Evolutionary conservation across 1,140 invertebrate species (phyloP).

Genomic region (Halyomorpha halys): DNA sequence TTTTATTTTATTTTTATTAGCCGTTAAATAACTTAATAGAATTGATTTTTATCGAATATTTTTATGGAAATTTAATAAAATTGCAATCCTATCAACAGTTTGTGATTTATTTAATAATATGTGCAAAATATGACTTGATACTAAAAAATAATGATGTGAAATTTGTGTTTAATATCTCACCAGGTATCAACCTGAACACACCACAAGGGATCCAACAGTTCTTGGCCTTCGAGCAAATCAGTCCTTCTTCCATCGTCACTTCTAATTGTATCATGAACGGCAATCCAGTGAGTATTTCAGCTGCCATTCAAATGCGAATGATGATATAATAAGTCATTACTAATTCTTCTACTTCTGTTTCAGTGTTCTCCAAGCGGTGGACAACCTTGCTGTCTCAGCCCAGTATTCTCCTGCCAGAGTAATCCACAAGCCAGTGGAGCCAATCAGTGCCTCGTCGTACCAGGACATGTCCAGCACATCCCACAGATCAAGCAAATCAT

Average conservation of each 20-base stretch:
- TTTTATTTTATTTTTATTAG: too few species aligned
- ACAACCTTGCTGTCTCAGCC: slow-evolving; percentile 13
- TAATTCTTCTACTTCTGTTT: too few species aligned
- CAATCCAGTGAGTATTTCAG: not conserved
- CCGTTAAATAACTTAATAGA: too few species aligned
- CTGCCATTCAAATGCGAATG: too few species aligned
- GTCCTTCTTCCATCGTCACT: not conserved
- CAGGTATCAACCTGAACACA: not conserved
- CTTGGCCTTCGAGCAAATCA: not conserved
- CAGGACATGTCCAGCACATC: not conserved
- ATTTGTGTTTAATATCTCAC: too few species aligned
- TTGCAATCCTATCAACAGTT: too few species aligned
- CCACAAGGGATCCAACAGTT: not conserved
- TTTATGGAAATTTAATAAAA: too few species aligned
- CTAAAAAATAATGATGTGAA: too few species aligned
- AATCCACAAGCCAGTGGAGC: not conserved
- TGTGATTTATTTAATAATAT: too few species aligned
- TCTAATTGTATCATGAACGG: slow-evolving; percentile 8
- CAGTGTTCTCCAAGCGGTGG: not conserved
- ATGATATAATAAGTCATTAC: too few species aligned
- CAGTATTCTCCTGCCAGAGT: slow-evolving; percentile 8
- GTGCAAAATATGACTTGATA: too few species aligned
- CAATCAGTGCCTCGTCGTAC: slow-evolving; percentile 4
- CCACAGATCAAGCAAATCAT: slow-evolving; percentile 3
- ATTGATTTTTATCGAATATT: too few species aligned